Conservation (phyloP, 2,113 vertebrate genomes). For the Eulacestoma nigropectus region DNA sequence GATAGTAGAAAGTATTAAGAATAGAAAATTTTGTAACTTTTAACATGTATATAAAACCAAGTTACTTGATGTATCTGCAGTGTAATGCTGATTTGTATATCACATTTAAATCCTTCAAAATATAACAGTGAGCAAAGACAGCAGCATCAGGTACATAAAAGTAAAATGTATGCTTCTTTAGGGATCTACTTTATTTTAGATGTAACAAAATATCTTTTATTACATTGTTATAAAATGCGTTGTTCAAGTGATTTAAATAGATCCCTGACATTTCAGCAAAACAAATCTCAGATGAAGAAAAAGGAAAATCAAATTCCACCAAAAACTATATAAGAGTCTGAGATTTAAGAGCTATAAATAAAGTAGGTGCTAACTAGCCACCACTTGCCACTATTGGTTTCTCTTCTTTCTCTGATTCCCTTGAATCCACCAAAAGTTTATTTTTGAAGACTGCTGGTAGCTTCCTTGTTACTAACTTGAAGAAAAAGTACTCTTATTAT, state of each 20-base stretch:
- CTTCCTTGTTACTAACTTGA: not conserved
- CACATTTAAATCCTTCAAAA: not conserved
- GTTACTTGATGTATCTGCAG: not conserved
- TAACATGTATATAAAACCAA: accelerated
- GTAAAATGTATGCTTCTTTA: not conserved
- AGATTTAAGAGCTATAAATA: not conserved
- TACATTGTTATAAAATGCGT: not conserved
- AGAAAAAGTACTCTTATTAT: not conserved
- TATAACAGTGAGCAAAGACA: not conserved
- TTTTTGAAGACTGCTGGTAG: not conserved
- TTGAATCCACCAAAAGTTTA: not conserved
- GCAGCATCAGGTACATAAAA: not conserved
- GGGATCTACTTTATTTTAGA: not conserved
- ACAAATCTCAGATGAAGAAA: not conserved
- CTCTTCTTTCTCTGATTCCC: not conserved
- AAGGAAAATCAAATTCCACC: not conserved
- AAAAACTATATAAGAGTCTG: not conserved
- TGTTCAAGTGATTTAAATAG: not conserved
- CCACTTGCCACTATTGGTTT: not conserved
- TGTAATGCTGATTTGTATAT: not conserved
- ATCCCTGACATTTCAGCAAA: not conserved
- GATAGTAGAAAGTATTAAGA: not conserved
- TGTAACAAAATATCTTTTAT: not conserved
- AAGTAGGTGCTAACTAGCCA: not conserved
- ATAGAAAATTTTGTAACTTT: not conserved